Percentiles rank a stretch among this genome's conserved stretches.
These are phyloP conservation scores for Acanthurus leucopareius DNA, from an alignment of 2,797 vertebrate genomes.

Conservation along the genomic window DNA sequence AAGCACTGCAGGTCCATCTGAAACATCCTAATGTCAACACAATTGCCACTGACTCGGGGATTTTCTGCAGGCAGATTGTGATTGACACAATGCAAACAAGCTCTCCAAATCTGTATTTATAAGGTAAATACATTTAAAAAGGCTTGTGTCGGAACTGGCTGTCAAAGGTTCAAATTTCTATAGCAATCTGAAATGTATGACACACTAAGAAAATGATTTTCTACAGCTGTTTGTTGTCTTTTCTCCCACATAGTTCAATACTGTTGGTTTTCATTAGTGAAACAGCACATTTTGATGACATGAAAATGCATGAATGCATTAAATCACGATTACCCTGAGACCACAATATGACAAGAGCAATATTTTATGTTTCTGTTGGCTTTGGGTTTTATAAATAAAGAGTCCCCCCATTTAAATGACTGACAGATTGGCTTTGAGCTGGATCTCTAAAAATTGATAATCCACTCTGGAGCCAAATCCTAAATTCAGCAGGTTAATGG, in stretches of 20 bases:
- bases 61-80: slow-evolving; percentile 61
- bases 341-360: slow-evolving; percentile 17
- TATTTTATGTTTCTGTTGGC: neutral
- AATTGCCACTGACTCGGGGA: slow-evolving; percentile 64
- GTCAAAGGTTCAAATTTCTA: slow-evolving; percentile 40
- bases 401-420: neutral
- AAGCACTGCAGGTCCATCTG: slow-evolving; percentile 70
- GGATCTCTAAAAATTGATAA: slow-evolving; percentile 53
- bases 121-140: slow-evolving; percentile 39
- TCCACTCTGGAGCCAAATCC: slow-evolving; percentile 46
- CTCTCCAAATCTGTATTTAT: slow-evolving; percentile 52
- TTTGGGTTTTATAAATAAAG: slow-evolving; percentile 30
- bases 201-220: slow-evolving; percentile 5
- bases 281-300: slow-evolving; percentile 6
- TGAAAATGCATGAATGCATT: slow-evolving; percentile 1
- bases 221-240: slow-evolving; percentile 2
- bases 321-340: slow-evolving; percentile 11
- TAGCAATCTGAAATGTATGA: slow-evolving; percentile 16
- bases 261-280: neutral
- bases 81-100: slow-evolving; percentile 59
- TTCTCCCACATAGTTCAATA: neutral
- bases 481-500: slow-evolving; percentile 60
- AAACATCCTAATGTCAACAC: slow-evolving; percentile 75
- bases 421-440: slow-evolving; percentile 22
- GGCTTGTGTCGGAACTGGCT: slow-evolving; percentile 14